Evolutionary conservation across 1,140 invertebrate genomes (phyloP).

Genomic region (Anastrepha obliqua): DNA sequence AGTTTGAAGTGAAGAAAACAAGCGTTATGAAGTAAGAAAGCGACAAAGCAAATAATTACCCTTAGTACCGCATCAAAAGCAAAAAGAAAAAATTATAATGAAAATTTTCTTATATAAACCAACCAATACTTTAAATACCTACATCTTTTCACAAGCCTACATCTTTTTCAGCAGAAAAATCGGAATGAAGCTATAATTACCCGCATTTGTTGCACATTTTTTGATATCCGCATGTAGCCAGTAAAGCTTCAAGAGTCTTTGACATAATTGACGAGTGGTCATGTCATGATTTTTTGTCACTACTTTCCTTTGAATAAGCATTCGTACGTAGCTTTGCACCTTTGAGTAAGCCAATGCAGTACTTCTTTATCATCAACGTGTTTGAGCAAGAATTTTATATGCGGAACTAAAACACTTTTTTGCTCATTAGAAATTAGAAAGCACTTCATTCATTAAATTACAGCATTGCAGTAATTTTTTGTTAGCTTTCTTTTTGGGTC

Average conservation of each 20-base stretch:
- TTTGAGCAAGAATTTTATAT: background rate
- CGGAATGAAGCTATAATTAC: slow-evolving; percentile 7
- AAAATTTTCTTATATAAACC: too few species aligned
- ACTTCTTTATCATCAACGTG: background rate
- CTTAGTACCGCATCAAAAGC: background rate
- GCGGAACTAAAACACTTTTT: too few species aligned
- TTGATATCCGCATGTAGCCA: background rate
- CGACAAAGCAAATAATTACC: background rate
- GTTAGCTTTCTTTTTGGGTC: background rate
- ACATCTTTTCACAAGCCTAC: background rate
- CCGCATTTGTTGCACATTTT: background rate
- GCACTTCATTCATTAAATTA: background rate
- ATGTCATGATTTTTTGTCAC: background rate
- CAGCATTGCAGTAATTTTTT: background rate
- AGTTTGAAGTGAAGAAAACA: background rate
- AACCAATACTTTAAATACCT: background rate
- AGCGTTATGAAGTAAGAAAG: background rate
- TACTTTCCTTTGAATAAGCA: background rate
- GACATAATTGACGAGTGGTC: too few species aligned
- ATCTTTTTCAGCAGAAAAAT: background rate
- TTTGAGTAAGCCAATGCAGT: background rate
- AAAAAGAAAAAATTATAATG: background rate
- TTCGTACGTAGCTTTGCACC: background rate
- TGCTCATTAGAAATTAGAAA: too few species aligned
- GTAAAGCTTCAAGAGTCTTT: too few species aligned